These are phyloP conservation scores for Cybosia mesomella DNA, from an alignment of 2,888 invertebrate species.

Conservation along the genomic window DNA sequence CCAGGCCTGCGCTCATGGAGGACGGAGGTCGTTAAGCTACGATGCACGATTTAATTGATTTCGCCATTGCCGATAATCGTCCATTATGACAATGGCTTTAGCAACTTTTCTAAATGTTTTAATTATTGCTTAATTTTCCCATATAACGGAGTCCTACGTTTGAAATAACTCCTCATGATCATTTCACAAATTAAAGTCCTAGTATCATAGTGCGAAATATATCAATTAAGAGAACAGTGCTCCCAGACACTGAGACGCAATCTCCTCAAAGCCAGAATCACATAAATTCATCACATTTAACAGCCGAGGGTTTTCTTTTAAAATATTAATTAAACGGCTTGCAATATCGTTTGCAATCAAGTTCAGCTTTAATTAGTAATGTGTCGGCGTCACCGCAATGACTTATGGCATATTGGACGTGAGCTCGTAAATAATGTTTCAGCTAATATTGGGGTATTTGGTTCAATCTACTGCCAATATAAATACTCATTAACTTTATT, in stretches of 20 bases:
- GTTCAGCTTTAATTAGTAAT: conserved; percentile 74
- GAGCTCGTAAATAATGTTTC: conserved; percentile 48
- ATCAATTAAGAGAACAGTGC: conserved; percentile 10
- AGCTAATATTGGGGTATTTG: conserved; percentile 51
- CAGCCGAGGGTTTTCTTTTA: conserved; percentile 52
- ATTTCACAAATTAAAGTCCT: neutral
- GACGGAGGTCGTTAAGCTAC: too few relatives aligned
- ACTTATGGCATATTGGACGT: conserved; percentile 74
- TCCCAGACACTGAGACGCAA: conserved; percentile 13
- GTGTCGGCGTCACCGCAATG: conserved; percentile 65
- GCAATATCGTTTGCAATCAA: conserved; percentile 64
- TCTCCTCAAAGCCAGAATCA: conserved; percentile 17
- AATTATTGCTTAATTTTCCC: too few relatives aligned
- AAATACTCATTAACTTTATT: conserved; percentile 10
- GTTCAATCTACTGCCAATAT: conserved; percentile 26
- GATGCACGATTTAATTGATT: too few relatives aligned
- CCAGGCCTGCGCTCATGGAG: too few relatives aligned
- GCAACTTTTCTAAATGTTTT: too few relatives aligned
- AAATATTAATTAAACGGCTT: conserved; percentile 70
- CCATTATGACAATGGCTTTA: too few relatives aligned
- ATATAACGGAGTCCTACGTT: too few relatives aligned
- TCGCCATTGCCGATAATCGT: too few relatives aligned
- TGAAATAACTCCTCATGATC: too few relatives aligned
- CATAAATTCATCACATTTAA: conserved; percentile 65
- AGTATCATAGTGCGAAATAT: neutral